phyloP scores from a whole-genome alignment of 2,113 vertebrate species.

The Gymnogyps californianus region DNA sequence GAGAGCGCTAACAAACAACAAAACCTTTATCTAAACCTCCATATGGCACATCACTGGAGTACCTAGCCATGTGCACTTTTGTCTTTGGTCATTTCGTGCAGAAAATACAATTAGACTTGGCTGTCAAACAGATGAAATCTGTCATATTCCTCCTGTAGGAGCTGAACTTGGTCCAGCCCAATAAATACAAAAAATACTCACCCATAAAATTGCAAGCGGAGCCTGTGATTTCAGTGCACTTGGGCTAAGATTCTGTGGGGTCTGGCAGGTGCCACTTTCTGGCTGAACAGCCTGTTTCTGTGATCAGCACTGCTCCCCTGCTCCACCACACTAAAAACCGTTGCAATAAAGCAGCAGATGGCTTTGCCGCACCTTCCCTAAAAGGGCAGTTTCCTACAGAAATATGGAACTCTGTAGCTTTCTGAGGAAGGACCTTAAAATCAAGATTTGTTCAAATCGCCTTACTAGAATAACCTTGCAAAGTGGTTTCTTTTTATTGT shows the following conservation, averaged over 20 bases:
- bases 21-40: conserved; percentile 54
- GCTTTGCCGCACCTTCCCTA: conserved; percentile 46
- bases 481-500: background rate
- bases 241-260: conserved; percentile 41
- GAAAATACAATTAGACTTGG: conserved; percentile 74
- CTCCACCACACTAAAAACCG: background rate
- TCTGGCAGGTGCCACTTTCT: conserved; percentile 28
- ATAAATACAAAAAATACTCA: conserved; percentile 58
- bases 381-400: conserved; percentile 6
- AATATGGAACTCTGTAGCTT: conserved; percentile 13
- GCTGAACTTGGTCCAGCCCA: conserved; percentile 61
- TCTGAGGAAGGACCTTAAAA: conserved; percentile 15
- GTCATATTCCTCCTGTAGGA: conserved; percentile 64
- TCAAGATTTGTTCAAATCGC: background rate
- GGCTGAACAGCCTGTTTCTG: conserved; percentile 58
- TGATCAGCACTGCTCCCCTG: conserved; percentile 55
- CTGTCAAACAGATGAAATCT: conserved; percentile 71
- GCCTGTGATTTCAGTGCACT: background rate
- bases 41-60: conserved; percentile 48
- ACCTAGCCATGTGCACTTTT: conserved; percentile 50
- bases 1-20: conserved; percentile 15
- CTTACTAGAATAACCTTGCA: background rate
- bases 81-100: conserved; percentile 64
- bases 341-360: conserved; percentile 58
- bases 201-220: conserved; percentile 55